Conservation (phyloP, 2,113 vertebrate genomes). For the Syrrhaptes paradoxus region DNA sequence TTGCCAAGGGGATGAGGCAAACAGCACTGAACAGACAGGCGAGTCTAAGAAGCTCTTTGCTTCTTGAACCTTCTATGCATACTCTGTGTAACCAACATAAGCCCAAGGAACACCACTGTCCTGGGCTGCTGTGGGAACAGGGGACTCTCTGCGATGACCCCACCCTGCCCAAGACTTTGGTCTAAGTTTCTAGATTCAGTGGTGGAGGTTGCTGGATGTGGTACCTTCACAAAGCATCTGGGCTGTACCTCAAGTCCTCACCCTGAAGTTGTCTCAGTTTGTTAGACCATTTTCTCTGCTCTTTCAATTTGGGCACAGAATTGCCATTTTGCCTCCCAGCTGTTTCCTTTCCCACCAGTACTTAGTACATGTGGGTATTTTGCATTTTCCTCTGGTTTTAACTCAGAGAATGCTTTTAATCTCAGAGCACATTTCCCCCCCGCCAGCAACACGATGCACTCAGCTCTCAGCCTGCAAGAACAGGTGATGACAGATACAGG, state of each 20-base stretch:
- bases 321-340: not conserved
- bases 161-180: not conserved
- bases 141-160: not conserved
- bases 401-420: conserved; percentile 52
- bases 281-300: not conserved
- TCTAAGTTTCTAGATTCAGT: not conserved
- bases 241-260: not conserved
- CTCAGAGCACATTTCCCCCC: not conserved
- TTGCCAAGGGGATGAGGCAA: not conserved
- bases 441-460: not conserved
- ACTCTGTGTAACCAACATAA: not conserved
- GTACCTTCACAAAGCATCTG: not conserved
- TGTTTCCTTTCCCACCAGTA: not conserved
- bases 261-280: not conserved
- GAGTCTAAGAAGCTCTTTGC: not conserved
- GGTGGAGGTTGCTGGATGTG: not conserved
- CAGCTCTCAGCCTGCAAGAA: conserved; percentile 30
- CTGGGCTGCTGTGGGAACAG: not conserved
- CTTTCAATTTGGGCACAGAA: not conserved
- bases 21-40: not conserved
- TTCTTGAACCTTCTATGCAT: not conserved
- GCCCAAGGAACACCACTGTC: not conserved
- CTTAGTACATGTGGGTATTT: not conserved
- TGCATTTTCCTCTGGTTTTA: conserved; percentile 46
- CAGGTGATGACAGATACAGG: conserved; percentile 8